A percentile compares a stretch with the other conserved stretches of the same genome.
phyloP scores from a whole-genome alignment of 2,888 invertebrate species.

The Watsonalla cultraria region DNA sequence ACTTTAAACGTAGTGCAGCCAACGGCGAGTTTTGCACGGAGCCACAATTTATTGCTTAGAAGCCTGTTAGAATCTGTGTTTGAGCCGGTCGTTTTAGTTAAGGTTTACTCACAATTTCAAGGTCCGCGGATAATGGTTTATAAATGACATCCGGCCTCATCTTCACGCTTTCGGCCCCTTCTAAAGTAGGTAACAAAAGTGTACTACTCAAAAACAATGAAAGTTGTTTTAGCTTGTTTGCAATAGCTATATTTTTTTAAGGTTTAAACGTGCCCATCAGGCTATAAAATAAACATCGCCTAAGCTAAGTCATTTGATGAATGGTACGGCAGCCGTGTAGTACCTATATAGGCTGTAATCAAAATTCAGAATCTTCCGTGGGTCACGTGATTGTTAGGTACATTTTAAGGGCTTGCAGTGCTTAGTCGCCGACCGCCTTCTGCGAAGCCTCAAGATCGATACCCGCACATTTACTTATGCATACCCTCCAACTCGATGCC shows the following conservation, averaged over 20 bases:
- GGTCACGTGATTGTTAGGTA: conserved; percentile 52
- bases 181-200: background rate
- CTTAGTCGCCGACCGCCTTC: conserved; percentile 15
- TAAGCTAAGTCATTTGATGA: conserved; percentile 50
- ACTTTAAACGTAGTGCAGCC: conserved; percentile 35
- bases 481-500: conserved; percentile 40
- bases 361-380: conserved; percentile 57
- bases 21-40: conserved; percentile 29
- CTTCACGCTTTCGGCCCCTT: background rate
- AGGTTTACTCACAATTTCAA: conserved; percentile 29
- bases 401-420: conserved; percentile 31
- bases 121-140: conserved; percentile 16
- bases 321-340: conserved; percentile 42
- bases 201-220: background rate
- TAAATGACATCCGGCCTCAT: too few species aligned
- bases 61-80: conserved; percentile 28
- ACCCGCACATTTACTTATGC: conserved; percentile 52
- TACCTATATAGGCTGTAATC: conserved; percentile 55
- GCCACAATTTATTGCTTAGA: conserved; percentile 33
- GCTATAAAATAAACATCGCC: conserved; percentile 49
- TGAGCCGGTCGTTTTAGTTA: conserved; percentile 37
- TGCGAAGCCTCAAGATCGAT: conserved; percentile 47
- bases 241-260: too few species aligned
- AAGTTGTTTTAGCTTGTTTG: background rate
- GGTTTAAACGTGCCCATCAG: conserved; percentile 17